Percentiles rank a stretch among this genome's conserved stretches.
These are phyloP conservation scores for Scleropages formosus DNA, from an alignment of 2,797 vertebrate species.

Conservation along the genomic window DNA sequence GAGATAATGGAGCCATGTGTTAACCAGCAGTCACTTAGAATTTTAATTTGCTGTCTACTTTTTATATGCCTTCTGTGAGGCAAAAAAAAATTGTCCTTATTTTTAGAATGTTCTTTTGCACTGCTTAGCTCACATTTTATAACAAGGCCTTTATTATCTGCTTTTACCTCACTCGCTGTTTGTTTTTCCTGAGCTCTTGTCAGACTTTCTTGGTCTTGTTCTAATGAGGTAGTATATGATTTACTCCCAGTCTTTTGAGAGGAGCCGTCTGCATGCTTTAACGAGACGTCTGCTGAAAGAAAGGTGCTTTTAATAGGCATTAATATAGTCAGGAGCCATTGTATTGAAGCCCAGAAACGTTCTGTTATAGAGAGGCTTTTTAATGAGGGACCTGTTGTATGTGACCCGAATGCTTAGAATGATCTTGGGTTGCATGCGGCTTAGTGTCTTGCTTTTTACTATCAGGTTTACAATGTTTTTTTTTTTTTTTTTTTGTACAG, in stretches of 20 bases:
- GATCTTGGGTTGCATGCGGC: not conserved
- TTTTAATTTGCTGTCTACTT: too few species aligned
- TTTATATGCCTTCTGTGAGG: not conserved
- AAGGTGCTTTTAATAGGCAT: slow-evolving; percentile 45
- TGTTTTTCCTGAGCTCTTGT: slow-evolving; percentile 4
- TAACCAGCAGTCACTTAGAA: too few species aligned
- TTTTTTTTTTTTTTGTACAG: too few species aligned
- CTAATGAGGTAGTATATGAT: slow-evolving; percentile 39
- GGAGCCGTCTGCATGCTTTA: slow-evolving; percentile 38
- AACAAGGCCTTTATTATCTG: slow-evolving; percentile 6
- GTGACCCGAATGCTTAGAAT: slow-evolving; percentile 37
- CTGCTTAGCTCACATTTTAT: not conserved
- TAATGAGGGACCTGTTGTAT: slow-evolving; percentile 43
- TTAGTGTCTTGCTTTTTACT: not conserved
- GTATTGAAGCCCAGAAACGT: slow-evolving; percentile 33
- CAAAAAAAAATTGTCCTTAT: not conserved
- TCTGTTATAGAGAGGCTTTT: slow-evolving; percentile 37
- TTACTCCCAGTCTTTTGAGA: slow-evolving; percentile 34
- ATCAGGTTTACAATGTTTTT: too few species aligned
- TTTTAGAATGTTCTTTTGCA: not conserved
- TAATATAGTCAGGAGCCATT: slow-evolving; percentile 41
- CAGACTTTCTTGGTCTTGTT: slow-evolving; percentile 25
- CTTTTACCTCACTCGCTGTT: not conserved
- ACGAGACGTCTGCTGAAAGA: slow-evolving; percentile 40
- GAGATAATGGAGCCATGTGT: too few species aligned